Base-by-base conservation (phyloP, 37 sponge, comb jelly and placozoan genomes). In the Agelas oroides region DNA sequence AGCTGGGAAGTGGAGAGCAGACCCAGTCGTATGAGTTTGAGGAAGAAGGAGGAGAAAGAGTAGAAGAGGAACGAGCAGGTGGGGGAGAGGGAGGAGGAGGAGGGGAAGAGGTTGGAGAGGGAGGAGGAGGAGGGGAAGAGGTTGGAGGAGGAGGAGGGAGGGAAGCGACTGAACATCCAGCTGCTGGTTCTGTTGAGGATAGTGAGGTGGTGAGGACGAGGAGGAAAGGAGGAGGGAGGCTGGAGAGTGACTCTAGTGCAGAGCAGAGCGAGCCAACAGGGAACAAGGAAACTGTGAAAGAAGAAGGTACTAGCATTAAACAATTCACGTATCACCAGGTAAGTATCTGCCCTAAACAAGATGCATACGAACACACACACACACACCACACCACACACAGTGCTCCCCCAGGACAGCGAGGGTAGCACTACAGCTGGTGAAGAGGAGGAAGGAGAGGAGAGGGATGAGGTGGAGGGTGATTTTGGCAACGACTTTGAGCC, bases 401-500 rank as follows among this genome's bases (percentile, higher is more conserved):
- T 46, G 3, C 46, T 8, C 46, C 46, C 46, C 46, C 46, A 46
- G 8, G 46, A 46, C 46, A 46, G 46, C 8, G 46, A 46, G 3
- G 46, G 46, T 8, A 46, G 46, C 46, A 46, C 46, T 12, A 46
- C 46, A 46, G 46, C 62, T 33, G 69, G 23, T 36, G 20, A 32
- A 34, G 34, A 30, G 34, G 69, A 5, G 69, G 28, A 32, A 34
- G 35, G 20, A 34, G 69, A 30, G 69, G 69, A 68, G 76, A 74
- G 53, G 57, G 53, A 58, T 33, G 52, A 64, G 36, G 27, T 31
- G 33, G 71, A 68, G 23, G 58, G 58, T 76, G 61, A 53, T 0
- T 34, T 23, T 36, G 65, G 78, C 31, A 41, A 59, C 37, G 70
- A 60, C 14, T 35, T 62, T 27, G 77, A 77, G 23, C 38, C 77